These are phyloP conservation scores for Sminthopsis crassicaudata DNA, from an alignment of 2,113 vertebrate species.

Conservation along the genomic window DNA sequence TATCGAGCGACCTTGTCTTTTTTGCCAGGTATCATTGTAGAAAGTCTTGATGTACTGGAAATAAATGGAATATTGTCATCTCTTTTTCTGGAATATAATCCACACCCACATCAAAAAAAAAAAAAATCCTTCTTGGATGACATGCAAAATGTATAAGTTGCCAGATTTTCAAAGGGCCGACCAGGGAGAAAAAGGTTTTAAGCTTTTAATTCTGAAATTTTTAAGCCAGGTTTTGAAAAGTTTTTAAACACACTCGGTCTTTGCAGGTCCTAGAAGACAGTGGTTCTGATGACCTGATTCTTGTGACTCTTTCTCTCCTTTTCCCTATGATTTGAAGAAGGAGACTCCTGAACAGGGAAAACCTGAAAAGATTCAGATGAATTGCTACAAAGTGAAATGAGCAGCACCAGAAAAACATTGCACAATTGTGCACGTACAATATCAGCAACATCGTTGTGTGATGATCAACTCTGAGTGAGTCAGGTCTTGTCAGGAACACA, in stretches of 20 bases:
- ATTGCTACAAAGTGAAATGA: too few species aligned
- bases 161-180: neutral
- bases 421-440: too few species aligned
- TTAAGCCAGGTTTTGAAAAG: neutral
- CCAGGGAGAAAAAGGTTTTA: neutral
- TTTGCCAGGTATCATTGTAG: constrained; percentile 92
- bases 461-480: too few species aligned
- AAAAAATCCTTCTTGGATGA: neutral
- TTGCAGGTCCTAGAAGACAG: neutral
- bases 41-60: constrained; percentile 93
- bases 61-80: constrained; percentile 55
- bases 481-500: too few species aligned
- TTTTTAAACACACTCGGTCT: neutral
- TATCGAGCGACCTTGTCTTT: constrained; percentile 83
- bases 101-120: neutral
- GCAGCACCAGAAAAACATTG: too few species aligned
- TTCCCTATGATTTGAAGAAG: neutral
- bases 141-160: neutral
- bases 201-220: neutral
- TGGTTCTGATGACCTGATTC: neutral
- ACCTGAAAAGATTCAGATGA: too few species aligned
- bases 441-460: too few species aligned
- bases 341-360: neutral
- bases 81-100: neutral
- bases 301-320: neutral